Percentiles rank a stretch among this genome's conserved stretches.
These are phyloP conservation scores for Anastrepha ludens DNA, from an alignment of 1,140 invertebrate species.

Conservation along the genomic window DNA sequence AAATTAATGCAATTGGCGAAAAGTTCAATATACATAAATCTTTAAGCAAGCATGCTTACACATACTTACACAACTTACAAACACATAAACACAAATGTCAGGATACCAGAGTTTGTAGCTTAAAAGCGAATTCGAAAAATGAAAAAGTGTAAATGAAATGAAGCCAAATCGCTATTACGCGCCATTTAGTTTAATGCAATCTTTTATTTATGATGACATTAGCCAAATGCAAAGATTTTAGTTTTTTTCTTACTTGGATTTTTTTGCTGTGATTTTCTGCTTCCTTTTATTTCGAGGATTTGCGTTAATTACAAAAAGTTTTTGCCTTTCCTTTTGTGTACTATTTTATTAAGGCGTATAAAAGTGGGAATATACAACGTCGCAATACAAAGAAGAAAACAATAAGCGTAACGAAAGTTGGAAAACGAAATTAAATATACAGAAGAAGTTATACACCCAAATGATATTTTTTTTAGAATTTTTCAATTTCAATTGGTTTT, in stretches of 20 bases:
- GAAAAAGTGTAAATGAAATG: constrained; percentile 8
- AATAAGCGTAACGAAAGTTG: too few species aligned
- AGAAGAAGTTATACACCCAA: too few species aligned
- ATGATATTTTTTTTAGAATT: too few species aligned
- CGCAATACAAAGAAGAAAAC: too few species aligned
- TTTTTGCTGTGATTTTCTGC: too few species aligned
- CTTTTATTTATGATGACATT: constrained; percentile 3
- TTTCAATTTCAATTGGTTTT: too few species aligned
- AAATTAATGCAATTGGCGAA: background rate
- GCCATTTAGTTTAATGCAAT: background rate
- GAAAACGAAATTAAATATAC: too few species aligned
- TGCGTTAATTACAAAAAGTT: too few species aligned
- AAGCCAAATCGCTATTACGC: background rate
- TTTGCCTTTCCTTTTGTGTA: too few species aligned
- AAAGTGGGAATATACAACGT: too few species aligned
- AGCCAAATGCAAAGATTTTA: background rate
- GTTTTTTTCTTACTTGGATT: background rate
- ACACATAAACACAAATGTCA: background rate
- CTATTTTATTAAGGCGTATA: too few species aligned
- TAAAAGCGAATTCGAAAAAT: background rate
- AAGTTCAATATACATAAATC: background rate
- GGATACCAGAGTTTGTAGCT: background rate
- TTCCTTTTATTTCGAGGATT: too few species aligned
- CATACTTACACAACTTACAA: background rate
- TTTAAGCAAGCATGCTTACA: background rate